These are phyloP conservation scores for Acanthiza pusilla DNA, from an alignment of 2,797 vertebrate species.

Conservation along the genomic window DNA sequence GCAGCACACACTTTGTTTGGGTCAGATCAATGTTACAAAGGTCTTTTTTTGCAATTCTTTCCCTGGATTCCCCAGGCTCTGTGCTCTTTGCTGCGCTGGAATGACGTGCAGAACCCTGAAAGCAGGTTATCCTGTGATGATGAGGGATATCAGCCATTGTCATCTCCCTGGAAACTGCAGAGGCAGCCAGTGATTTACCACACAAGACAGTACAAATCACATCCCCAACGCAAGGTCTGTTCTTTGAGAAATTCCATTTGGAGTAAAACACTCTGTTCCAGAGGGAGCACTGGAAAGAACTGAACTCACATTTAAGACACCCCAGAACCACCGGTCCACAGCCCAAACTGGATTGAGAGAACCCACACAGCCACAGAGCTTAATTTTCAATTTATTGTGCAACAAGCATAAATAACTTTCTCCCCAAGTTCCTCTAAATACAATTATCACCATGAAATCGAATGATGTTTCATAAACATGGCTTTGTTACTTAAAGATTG, in stretches of 20 bases:
- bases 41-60: neutral
- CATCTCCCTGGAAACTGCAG: neutral
- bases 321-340: rapidly evolving
- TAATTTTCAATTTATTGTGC: constrained; percentile 48
- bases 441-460: neutral
- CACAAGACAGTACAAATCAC: neutral
- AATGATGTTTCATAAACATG: neutral
- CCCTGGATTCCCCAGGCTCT: rapidly evolving
- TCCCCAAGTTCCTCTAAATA: neutral
- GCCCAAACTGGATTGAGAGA: neutral
- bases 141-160: neutral
- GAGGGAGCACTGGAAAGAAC: neutral
- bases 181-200: neutral
- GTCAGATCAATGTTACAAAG: neutral
- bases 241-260: neutral
- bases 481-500: neutral
- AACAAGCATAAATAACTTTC: neutral
- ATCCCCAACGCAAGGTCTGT: neutral
- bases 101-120: rapidly evolving
- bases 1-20: neutral
- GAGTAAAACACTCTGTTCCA: neutral
- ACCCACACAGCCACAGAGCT: neutral
- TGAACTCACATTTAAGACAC: neutral
- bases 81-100: neutral
- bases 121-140: rapidly evolving